Percentiles rank a stretch among this genome's conserved stretches.
Conservation (phyloP, 2,888 invertebrate genomes). For the Tortricodes alternella region DNA sequence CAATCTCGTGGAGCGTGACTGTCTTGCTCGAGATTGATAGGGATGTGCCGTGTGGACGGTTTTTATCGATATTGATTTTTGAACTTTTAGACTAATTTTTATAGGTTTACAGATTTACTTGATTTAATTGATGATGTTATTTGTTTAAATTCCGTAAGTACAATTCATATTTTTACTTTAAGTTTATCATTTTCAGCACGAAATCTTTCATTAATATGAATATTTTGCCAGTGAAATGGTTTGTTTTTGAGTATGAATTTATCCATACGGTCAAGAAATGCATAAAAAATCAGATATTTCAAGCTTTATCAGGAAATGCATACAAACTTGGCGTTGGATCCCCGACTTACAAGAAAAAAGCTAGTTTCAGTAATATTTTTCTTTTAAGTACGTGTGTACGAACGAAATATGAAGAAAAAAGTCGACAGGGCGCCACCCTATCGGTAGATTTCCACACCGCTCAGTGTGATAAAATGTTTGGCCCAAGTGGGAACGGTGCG, state of each 20-base stretch:
- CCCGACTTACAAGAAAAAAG: too few species aligned
- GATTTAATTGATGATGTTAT: neutral
- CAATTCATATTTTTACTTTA: too few species aligned
- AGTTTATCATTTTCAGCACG: too few species aligned
- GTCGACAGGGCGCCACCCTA: slow-evolving; percentile 62
- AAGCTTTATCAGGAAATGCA: too few species aligned
- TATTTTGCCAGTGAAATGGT: too few species aligned
- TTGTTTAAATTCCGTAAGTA: neutral
- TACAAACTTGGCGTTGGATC: too few species aligned
- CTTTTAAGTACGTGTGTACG: neutral
- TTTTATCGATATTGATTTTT: slow-evolving; percentile 35
- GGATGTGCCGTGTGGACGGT: slow-evolving; percentile 39
- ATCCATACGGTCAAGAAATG: too few species aligned
- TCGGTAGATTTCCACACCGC: slow-evolving; percentile 61
- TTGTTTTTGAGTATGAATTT: too few species aligned
- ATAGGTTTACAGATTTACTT: neutral
- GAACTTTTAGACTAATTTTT: neutral
- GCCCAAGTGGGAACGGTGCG: slow-evolving; percentile 60
- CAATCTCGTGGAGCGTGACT: slow-evolving; percentile 62
- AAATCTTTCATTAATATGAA: too few species aligned
- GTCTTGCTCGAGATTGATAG: slow-evolving; percentile 44
- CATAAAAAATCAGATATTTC: too few species aligned
- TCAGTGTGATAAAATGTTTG: slow-evolving; percentile 77
- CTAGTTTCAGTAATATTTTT: neutral
- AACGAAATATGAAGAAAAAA: slow-evolving; percentile 49